Evolutionary conservation across 1,140 invertebrate species (phyloP).

Genomic region (Portunus trituberculatus): DNA sequence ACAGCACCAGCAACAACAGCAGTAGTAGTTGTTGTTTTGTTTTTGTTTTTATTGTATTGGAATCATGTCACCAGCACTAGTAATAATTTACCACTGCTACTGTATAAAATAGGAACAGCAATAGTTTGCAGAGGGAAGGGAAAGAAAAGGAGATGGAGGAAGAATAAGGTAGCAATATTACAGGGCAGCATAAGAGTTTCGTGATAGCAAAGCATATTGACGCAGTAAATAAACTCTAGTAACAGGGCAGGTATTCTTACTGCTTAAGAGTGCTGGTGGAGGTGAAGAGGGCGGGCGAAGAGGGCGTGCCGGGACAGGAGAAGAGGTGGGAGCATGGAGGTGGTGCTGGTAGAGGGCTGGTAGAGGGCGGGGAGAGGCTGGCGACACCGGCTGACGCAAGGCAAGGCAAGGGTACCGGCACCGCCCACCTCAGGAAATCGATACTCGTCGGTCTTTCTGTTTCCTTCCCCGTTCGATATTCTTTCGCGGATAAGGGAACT

Average conservation of each 20-base stretch:
- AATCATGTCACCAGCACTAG: too few relatives aligned
- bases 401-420: background rate
- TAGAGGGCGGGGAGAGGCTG: background rate
- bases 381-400: background rate
- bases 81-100: too few relatives aligned
- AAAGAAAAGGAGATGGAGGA: too few relatives aligned
- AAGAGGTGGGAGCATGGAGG: background rate
- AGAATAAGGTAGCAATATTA: too few relatives aligned
- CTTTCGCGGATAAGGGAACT: background rate
- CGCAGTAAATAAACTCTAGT: background rate
- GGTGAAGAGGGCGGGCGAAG: background rate
- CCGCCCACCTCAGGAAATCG: background rate
- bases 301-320: background rate
- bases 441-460: background rate
- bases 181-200: too few relatives aligned
- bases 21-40: too few relatives aligned
- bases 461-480: background rate
- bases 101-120: too few relatives aligned
- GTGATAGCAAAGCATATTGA: too few relatives aligned
- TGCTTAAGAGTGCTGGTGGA: background rate
- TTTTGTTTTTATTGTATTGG: too few relatives aligned
- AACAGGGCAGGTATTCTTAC: background rate
- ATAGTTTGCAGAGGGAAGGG: too few relatives aligned
- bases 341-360: background rate
- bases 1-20: too few relatives aligned